Conservation (phyloP, 2,113 vertebrate genomes). For the Sinocyclocheilus maitianheensis region DNA sequence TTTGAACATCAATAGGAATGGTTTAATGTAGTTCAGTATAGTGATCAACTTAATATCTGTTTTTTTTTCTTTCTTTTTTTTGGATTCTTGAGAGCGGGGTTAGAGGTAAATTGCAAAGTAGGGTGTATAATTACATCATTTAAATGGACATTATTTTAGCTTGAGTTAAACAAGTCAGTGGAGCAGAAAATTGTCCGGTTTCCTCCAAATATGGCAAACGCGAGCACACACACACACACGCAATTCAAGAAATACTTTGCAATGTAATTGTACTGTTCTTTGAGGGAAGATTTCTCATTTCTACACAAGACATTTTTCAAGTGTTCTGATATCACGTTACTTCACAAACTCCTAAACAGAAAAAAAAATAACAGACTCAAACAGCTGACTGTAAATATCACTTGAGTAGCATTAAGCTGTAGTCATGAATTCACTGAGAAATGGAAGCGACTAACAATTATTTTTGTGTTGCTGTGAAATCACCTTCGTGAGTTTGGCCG, state of each 20-base stretch:
- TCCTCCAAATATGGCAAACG: constrained; percentile 67
- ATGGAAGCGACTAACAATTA: constrained; percentile 54
- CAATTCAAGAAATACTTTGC: constrained; percentile 40
- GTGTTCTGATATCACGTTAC: not conserved
- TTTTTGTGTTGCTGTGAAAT: not conserved
- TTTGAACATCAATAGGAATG: not conserved
- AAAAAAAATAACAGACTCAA: not conserved
- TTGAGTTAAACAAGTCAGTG: constrained; percentile 79
- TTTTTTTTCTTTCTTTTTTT: constrained; percentile 57
- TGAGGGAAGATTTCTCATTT: constrained; percentile 44
- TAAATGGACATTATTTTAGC: constrained; percentile 83
- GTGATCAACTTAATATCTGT: constrained; percentile 50
- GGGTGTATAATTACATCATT: constrained; percentile 82
- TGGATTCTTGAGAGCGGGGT: constrained; percentile 70
- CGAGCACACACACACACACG: constrained; percentile 34
- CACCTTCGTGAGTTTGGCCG: not conserved
- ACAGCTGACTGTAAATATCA: not conserved
- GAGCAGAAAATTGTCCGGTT: constrained; percentile 85
- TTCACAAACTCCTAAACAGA: not conserved
- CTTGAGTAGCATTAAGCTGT: constrained; percentile 76
- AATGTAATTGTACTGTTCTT: constrained; percentile 43
- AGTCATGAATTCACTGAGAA: constrained; percentile 78
- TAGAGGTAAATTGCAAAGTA: constrained; percentile 73
- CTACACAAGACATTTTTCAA: constrained; percentile 18
- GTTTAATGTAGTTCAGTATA: not conserved